Evolutionary conservation across 2,113 vertebrate genomes (phyloP), one percentile per base, ranked within the genome.

Genomic region (Aptenodytes patagonicus): DNA sequence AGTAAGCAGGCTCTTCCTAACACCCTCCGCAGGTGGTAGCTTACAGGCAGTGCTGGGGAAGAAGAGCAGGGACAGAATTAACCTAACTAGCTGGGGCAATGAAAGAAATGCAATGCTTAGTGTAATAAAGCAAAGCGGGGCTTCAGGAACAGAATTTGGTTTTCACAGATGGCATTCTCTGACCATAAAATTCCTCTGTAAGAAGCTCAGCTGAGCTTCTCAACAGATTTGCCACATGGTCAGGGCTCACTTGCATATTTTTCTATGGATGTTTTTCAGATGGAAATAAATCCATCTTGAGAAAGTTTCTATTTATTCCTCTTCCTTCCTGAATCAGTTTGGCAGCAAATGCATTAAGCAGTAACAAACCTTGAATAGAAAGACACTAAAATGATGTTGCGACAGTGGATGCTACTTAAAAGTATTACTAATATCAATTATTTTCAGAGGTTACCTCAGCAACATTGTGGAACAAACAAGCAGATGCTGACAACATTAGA

Each of bases 11-110:
- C 51, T 93, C n/a, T 73, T 69, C n/a, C 49, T 40, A 47, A n/a
- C 51, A 66, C 24, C 46, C 32, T 65, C 19, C 0, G 0, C 22
- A 75, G 42, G n/a, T 5, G 1, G 44, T 20, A n/a, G 14, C 24
- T 75, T 57, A 28, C 34, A 29, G 44, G 24, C 66, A 38, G 34
- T 14, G 25, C 61, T 75, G 42, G 9, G 10, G 52, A 38, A 52
- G 57, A 55, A 76, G 16, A 73, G 34, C 26, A 20, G 57, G 64
- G 51, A 62, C 22, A 89, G 42, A 66, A 79, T 28, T n/a, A 51
- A 49, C 17, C 10, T 57, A 20, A 22, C 40, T 36, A 36, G 31
- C 40, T 54, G 17, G 24, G 18, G 9, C 25, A 73, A n/a, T 58
- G 22, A 46, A 69, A 57, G 34, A 58, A 62, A 16, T 7, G 4